A percentile compares a stretch with the other conserved stretches of the same genome.
These are phyloP conservation scores for Caenorhabditis imperialis DNA, from an alignment of 2,888 invertebrate genomes.

Conservation along the genomic window DNA sequence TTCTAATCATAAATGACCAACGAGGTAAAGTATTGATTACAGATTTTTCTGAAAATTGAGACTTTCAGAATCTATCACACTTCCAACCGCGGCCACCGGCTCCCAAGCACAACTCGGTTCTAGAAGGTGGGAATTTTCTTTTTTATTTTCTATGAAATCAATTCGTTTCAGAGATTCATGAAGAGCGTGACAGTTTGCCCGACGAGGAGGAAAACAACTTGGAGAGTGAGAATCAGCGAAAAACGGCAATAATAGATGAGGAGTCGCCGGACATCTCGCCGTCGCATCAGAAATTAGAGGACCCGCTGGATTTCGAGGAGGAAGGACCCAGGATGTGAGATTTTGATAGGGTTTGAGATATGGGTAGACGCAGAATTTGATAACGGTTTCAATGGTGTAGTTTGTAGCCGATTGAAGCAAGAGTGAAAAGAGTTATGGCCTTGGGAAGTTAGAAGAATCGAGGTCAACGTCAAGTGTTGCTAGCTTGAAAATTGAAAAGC, in stretches of 20 bases:
- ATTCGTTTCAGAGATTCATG: slow-evolving; percentile 28
- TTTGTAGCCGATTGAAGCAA: no score
- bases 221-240: slow-evolving; percentile 9
- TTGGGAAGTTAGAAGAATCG: no score
- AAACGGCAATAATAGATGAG: slow-evolving; percentile 12
- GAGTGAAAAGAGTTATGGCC: no score
- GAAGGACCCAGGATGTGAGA: slow-evolving; percentile 21
- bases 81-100: slow-evolving; percentile 13
- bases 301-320: slow-evolving; percentile 21
- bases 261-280: slow-evolving; percentile 14
- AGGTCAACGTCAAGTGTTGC: no score
- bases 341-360: background rate
- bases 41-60: background rate
- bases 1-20: slow-evolving; percentile 23
- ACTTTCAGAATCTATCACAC: slow-evolving; percentile 21
- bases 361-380: background rate
- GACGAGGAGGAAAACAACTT: slow-evolving; percentile 29
- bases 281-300: slow-evolving; percentile 12
- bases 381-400: background rate
- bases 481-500: no score
- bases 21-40: slow-evolving; percentile 20
- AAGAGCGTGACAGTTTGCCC: slow-evolving; percentile 43
- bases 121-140: slow-evolving; percentile 18
- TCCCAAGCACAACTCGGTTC: slow-evolving; percentile 28
- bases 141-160: no score